Evolutionary conservation across 2,113 vertebrate genomes (phyloP).

Genomic region (Anhinga rufa): DNA sequence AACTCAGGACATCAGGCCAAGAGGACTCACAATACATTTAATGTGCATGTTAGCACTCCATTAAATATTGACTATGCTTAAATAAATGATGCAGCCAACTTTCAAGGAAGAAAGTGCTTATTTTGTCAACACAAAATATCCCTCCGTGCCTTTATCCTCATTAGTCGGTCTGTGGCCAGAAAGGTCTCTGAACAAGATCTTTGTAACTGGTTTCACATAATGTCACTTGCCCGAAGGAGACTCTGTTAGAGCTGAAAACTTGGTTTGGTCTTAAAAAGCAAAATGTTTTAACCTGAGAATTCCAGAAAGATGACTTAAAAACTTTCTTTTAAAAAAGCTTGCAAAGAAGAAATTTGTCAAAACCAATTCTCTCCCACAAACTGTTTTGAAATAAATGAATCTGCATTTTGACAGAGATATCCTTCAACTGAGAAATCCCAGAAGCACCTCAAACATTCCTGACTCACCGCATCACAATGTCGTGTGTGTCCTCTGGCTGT

Average conservation of each 20-base stretch:
- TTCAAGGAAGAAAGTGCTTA: slow-evolving; percentile 53
- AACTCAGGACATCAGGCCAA: neutral
- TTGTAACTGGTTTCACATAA: neutral
- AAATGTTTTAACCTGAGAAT: neutral
- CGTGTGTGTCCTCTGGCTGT: neutral
- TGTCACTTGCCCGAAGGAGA: neutral
- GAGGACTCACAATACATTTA: neutral
- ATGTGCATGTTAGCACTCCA: slow-evolving; percentile 31
- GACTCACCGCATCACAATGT: neutral
- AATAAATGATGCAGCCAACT: slow-evolving; percentile 54
- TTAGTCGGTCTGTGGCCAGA: neutral
- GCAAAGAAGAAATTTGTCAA: neutral
- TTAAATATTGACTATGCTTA: slow-evolving; percentile 62
- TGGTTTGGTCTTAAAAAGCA: neutral
- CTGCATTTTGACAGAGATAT: neutral
- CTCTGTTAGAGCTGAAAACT: neutral
- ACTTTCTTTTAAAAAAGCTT: neutral
- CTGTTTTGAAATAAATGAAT: neutral
- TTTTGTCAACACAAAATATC: slow-evolving; percentile 43
- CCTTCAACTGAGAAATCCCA: neutral
- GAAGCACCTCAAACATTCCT: neutral
- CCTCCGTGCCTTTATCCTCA: neutral
- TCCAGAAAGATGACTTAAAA: neutral
- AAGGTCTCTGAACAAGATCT: slow-evolving; percentile 1
- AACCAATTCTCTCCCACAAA: neutral